phyloP scores from a whole-genome alignment of 2,888 invertebrate species.

The Nowickia ferox region DNA sequence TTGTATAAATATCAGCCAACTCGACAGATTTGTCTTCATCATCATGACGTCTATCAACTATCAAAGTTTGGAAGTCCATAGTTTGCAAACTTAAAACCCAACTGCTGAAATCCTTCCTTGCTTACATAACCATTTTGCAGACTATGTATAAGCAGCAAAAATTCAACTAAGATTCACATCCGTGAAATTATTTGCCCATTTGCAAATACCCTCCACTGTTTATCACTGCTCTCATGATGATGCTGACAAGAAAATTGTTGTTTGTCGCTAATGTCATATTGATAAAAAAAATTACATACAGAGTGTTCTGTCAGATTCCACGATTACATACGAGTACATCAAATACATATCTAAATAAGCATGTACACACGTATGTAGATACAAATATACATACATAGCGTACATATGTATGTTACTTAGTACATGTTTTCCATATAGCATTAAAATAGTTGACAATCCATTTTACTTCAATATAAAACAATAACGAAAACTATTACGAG shows the following conservation, averaged over 20 bases:
- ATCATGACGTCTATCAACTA: too few species aligned
- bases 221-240: slow-evolving; percentile 23
- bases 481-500: slow-evolving; percentile 53
- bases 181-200: too few species aligned
- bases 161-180: too few species aligned
- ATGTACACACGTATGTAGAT: neutral
- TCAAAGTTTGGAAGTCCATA: too few species aligned
- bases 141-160: too few species aligned
- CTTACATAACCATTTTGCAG: too few species aligned
- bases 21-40: too few species aligned
- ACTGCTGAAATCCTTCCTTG: too few species aligned
- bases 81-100: too few species aligned
- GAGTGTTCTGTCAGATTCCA: slow-evolving; percentile 30
- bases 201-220: neutral
- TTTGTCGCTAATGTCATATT: slow-evolving; percentile 63
- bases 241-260: slow-evolving; percentile 48
- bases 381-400: slow-evolving; percentile 8
- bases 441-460: slow-evolving; percentile 13
- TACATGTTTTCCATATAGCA: slow-evolving; percentile 1
- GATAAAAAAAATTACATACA: slow-evolving; percentile 37
- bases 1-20: too few species aligned
- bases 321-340: neutral
- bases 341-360: neutral
- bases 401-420: slow-evolving; percentile 18
- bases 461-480: slow-evolving; percentile 41